Evolutionary conservation across 2,888 invertebrate species (phyloP), one percentile per base, ranked within the genome.

Genomic region (Drosophila yooni): DNA sequence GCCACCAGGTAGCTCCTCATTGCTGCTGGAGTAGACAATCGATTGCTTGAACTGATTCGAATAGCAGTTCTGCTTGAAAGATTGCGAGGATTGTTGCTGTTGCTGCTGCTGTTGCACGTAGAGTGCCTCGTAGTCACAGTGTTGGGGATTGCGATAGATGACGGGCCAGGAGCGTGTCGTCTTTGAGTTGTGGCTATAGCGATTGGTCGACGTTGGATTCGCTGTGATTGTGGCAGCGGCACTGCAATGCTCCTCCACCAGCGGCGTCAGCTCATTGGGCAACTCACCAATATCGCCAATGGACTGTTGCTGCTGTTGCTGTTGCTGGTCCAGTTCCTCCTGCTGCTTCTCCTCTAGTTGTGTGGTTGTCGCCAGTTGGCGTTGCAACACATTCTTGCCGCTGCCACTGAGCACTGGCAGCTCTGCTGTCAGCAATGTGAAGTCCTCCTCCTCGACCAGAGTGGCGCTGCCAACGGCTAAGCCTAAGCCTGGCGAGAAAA

Each of bases 161-260:
- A 93, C 93, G 0, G 93, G 93, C 93, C 93, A 93, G 74, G 93
- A 93, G 54, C 93, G 92, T 6, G 93, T 93, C 38, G 93, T 93
- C 76, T 92, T 93, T 31, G 93, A 92, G 75, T 93, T 93, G 75
- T 93, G 92, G 72, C 91, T 92, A 72, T 93, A 93, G 56, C 89
- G 91, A 67, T 89, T 85, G 68, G 78, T 82, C 52, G 82, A 66
- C 27, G 50, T 46, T 36, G 57, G 52, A 34, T 43, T 40, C 21
- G 81, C 33, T 10, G 74, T 58, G 51, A 72, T 68, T 50, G 85
- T 70, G 64, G 80, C 76, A 65, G 82, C 59, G 63, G 67, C 74
- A 50, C 25, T 46, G 25, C 52, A 57, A 15, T 81, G 75, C 31
- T 74, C 79, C 43, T 83, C 81, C 51, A 89, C 92, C 46, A 92